These are phyloP conservation scores for Hololepta plana DNA, from an alignment of 2,888 invertebrate species.

Conservation along the genomic window DNA sequence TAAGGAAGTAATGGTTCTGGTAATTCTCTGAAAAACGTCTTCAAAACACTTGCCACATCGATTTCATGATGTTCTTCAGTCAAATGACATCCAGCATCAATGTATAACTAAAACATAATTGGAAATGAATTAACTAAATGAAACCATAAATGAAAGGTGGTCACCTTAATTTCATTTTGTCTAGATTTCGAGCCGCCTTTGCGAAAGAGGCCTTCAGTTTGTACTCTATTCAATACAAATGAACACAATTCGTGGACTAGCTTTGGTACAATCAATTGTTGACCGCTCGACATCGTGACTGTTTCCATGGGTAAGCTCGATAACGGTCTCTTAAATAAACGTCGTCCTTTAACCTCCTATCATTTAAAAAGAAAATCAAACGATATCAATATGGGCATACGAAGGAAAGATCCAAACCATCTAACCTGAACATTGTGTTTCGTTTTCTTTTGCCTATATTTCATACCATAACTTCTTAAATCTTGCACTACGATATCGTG, in stretches of 20 bases:
- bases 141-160: constrained; percentile 10
- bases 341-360: constrained; percentile 15
- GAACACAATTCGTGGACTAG: constrained; percentile 55
- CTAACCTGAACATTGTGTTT: constrained; percentile 32
- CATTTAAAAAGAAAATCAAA: constrained; percentile 3
- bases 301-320: constrained; percentile 32
- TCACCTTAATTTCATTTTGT: constrained; percentile 64
- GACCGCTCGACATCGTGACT: constrained; percentile 46
- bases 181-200: constrained; percentile 73
- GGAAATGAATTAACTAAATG: constrained; percentile 4
- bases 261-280: constrained; percentile 50
- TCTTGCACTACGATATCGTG: constrained; percentile 40
- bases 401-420: constrained; percentile 5
- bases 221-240: constrained; percentile 46
- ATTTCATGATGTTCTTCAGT: constrained; percentile 57
- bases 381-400: constrained; percentile 1
- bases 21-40: constrained; percentile 67
- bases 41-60: constrained; percentile 73
- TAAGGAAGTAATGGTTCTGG: constrained; percentile 70
- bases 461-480: constrained; percentile 49
- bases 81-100: constrained; percentile 54
- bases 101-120: constrained; percentile 31
- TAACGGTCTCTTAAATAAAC: constrained; percentile 35
- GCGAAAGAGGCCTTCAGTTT: constrained; percentile 71
- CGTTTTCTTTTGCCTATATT: constrained; percentile 48